Evolutionary conservation across 2,113 vertebrate genomes (phyloP).

Genomic region (Hyaena hyaena): DNA sequence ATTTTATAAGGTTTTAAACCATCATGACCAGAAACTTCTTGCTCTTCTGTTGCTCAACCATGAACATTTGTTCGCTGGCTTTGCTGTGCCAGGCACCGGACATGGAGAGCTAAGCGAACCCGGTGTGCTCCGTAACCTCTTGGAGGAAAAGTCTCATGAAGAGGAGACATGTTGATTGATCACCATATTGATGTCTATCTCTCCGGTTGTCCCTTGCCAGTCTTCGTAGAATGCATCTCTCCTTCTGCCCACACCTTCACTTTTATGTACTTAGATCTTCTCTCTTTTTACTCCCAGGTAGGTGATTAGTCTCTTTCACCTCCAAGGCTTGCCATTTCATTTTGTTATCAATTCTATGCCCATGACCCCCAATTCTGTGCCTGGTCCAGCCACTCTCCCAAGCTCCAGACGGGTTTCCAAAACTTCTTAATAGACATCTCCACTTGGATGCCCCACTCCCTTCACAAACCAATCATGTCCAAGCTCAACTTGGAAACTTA

Average conservation of each 20-base stretch:
- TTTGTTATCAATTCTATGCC: background rate
- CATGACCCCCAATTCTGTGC: background rate
- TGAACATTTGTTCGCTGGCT: no score
- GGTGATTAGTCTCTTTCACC: fast-evolving
- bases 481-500: background rate
- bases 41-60: background rate
- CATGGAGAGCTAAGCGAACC: no score
- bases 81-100: fast-evolving
- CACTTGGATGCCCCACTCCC: fast-evolving
- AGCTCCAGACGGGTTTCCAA: background rate
- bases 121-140: fast-evolving
- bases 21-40: fast-evolving
- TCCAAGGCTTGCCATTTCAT: background rate
- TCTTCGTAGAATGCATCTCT: background rate
- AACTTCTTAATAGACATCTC: background rate
- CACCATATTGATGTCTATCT: background rate
- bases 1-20: no score
- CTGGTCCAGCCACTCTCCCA: background rate
- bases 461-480: background rate
- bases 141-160: background rate
- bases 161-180: no score
- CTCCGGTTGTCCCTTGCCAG: fast-evolving
- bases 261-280: background rate
- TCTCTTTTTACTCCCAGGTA: no score
- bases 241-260: fast-evolving